These are phyloP conservation scores for Calypte anna DNA, from an alignment of 2,113 vertebrate genomes.

Conservation along the genomic window DNA sequence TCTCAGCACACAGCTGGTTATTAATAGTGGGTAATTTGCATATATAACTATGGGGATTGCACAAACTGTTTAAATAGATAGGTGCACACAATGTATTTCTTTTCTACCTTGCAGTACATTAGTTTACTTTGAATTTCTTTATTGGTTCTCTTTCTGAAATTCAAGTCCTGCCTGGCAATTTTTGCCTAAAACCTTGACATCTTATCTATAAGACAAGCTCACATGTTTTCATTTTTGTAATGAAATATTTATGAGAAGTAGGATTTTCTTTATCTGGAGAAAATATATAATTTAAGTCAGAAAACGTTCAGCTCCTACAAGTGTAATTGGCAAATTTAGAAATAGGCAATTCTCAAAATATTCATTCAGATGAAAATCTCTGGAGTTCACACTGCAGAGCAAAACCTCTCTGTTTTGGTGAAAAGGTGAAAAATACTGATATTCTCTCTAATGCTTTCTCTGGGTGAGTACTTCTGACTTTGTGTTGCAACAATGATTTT, in stretches of 20 bases:
- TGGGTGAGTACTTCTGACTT: slow-evolving; percentile 10
- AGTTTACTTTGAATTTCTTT: neutral
- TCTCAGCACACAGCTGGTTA: neutral
- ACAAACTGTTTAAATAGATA: neutral
- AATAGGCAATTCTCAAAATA: slow-evolving; percentile 52
- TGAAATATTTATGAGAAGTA: slow-evolving; percentile 75
- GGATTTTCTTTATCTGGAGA: slow-evolving; percentile 64
- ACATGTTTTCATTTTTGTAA: slow-evolving; percentile 57
- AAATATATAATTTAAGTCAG: slow-evolving; percentile 65
- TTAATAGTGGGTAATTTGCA: neutral
- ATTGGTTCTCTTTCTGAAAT: slow-evolving; percentile 22
- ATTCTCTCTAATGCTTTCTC: slow-evolving; percentile 45
- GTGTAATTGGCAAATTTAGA: slow-evolving; percentile 67
- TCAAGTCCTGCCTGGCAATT: neutral
- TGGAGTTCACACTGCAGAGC: slow-evolving; percentile 16
- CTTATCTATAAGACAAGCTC: slow-evolving; percentile 43
- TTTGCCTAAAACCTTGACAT: neutral
- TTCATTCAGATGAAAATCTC: slow-evolving; percentile 60
- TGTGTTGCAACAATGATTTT: slow-evolving; percentile 22
- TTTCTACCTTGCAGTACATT: neutral
- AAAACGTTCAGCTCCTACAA: slow-evolving; percentile 53
- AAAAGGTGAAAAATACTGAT: neutral
- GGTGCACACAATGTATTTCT: neutral
- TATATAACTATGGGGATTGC: neutral
- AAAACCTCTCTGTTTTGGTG: no score